Evolutionary conservation across 2,888 invertebrate genomes (phyloP), one percentile per base, ranked within the genome.

Genomic region (Oscheius onirici): DNA sequence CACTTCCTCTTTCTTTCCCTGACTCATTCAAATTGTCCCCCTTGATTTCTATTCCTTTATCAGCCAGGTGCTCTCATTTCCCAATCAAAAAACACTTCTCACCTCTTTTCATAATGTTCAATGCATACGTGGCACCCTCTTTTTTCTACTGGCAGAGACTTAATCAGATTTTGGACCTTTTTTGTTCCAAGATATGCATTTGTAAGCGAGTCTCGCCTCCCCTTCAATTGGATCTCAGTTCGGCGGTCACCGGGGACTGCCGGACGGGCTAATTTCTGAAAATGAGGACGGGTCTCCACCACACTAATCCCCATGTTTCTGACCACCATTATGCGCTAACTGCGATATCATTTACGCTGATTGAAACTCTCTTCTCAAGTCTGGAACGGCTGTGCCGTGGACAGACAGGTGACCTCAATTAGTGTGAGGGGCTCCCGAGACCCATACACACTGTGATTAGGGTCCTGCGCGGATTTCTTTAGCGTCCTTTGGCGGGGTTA

Each of bases 321-420:
- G 15, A 15, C 46, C n/a, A 17, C 46, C 34, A 34, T 34, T 34
- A 8, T 34, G 34, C 34, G 34, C 34, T 3, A 34, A 34, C 3
- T 8, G 34, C 34, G 46, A 17, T 17, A 22, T 49, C 49, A 15
- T 17, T 22, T 15, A 20, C 49, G 17, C 20, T 49, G 49, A 20
- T 49, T 49, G 22, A 17, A 49, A 49, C 17, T 17, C 20, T 49
- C 49, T 22, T 15, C 17, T 20, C 22, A 10, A 49, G 17, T 22
- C 1, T 17, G 17, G 49, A 10, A 3, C 34, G 34, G 34, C 34
- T 34, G 34, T 34, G 3, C 34, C 8, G 34, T 0, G 34, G 3
- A 8, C 34, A 17, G n/a, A 49, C 49, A 49, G 49, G 49, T 49
- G 49, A 49, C 49, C 49, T 49, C 49, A 49, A 49, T 49, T 49